A percentile compares a stretch with the other conserved stretches of the same genome.
Evolutionary conservation across 2,888 invertebrate species (phyloP).

Genomic region (Aspidiotus destructor): DNA sequence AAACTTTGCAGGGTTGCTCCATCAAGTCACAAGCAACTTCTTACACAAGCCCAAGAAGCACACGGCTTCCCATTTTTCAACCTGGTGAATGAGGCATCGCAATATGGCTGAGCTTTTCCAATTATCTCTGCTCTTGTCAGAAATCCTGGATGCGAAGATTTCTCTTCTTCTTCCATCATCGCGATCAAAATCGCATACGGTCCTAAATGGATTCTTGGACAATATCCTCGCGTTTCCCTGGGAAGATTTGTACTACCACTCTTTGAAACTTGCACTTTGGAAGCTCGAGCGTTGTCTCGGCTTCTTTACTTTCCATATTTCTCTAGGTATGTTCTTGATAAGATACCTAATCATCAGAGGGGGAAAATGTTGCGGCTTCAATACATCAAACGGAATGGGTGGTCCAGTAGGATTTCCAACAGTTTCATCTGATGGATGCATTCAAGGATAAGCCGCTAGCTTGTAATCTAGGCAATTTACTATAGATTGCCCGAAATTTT

Average conservation of each 20-base stretch:
- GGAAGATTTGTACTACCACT: background rate
- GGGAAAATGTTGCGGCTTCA: too few relatives aligned
- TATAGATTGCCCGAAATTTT: conserved; percentile 69
- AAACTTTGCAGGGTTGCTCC: conserved; percentile 49
- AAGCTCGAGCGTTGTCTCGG: too few relatives aligned
- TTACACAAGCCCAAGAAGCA: conserved; percentile 59
- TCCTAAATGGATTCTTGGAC: conserved; percentile 54
- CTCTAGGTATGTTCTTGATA: too few relatives aligned
- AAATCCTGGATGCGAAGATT: background rate
- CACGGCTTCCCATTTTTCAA: conserved; percentile 48
- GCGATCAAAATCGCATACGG: conserved; percentile 57
- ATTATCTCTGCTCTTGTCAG: conserved; percentile 53
- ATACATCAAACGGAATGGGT: too few relatives aligned
- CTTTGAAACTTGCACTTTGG: background rate
- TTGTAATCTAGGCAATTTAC: conserved; percentile 67
- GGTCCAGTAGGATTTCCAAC: too few relatives aligned
- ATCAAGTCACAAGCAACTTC: conserved; percentile 52
- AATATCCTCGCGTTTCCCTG: conserved; percentile 42
- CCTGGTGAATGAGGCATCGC: conserved; percentile 53
- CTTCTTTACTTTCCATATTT: too few relatives aligned
- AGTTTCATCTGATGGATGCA: background rate
- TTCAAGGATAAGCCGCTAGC: conserved; percentile 46
- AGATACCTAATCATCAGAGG: too few relatives aligned
- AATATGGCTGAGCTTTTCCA: conserved; percentile 50
- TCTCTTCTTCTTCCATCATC: conserved; percentile 42